Evolutionary conservation across 2,888 invertebrate species (phyloP).

Genomic region (Cataglyphis livida): DNA sequence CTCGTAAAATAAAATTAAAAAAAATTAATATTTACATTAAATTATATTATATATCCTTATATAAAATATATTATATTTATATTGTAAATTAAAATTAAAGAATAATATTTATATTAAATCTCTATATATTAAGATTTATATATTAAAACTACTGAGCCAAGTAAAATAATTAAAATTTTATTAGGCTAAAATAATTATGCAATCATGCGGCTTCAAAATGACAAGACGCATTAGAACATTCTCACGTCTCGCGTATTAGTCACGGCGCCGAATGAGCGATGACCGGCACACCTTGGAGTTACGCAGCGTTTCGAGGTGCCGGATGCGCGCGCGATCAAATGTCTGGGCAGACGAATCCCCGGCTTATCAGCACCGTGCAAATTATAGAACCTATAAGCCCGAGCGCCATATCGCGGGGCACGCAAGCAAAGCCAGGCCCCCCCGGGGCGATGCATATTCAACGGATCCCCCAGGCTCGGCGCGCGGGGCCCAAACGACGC

Average conservation of each 20-base stretch:
- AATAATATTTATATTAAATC: not conserved
- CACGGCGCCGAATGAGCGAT: slow-evolving; percentile 42
- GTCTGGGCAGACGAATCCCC: slow-evolving; percentile 44
- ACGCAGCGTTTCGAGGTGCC: slow-evolving; percentile 51
- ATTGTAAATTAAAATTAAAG: not conserved
- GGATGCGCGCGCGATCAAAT: slow-evolving; percentile 44
- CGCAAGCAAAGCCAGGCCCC: slow-evolving; percentile 57
- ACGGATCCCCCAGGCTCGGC: slow-evolving; percentile 76
- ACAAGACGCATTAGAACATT: slow-evolving; percentile 14
- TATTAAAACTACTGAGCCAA: not conserved
- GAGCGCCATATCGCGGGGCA: slow-evolving; percentile 67
- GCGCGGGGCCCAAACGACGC: slow-evolving; percentile 69
- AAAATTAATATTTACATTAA: not conserved
- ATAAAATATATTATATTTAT: too few species aligned
- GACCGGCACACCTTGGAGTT: slow-evolving; percentile 43
- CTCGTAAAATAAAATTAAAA: not conserved
- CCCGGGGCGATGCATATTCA: slow-evolving; percentile 80
- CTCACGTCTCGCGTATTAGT: not conserved
- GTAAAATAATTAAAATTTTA: not conserved
- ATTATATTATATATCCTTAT: not conserved
- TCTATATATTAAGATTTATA: not conserved
- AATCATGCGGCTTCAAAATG: not conserved
- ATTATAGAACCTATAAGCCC: slow-evolving; percentile 78
- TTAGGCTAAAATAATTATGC: not conserved
- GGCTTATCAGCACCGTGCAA: slow-evolving; percentile 77